phyloP scores from a whole-genome alignment of 2,797 vertebrate species.

The Acrossocheilus wenchowensis region DNA sequence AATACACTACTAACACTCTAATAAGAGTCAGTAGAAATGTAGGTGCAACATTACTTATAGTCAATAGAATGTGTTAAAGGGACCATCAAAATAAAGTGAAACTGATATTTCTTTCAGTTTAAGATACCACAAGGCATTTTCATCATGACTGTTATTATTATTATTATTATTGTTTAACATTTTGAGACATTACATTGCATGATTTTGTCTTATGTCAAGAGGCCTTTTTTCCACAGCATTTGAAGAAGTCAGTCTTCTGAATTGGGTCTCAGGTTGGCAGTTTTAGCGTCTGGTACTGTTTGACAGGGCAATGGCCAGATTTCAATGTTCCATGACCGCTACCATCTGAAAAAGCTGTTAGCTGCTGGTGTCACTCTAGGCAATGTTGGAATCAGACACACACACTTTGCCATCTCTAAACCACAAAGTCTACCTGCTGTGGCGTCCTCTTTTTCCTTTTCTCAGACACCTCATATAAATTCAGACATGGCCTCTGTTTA shows the following conservation, averaged over 20 bases:
- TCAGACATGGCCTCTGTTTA: slow-evolving; percentile 62
- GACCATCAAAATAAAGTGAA: no score
- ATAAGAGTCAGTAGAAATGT: no score
- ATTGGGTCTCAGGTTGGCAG: slow-evolving; percentile 28
- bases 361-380: slow-evolving; percentile 73
- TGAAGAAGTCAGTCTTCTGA: slow-evolving; percentile 37
- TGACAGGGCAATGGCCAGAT: slow-evolving; percentile 55
- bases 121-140: not conserved
- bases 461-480: slow-evolving; percentile 70
- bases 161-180: not conserved
- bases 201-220: not conserved
- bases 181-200: not conserved
- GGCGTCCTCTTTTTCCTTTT: slow-evolving; percentile 64
- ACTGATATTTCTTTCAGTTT: not conserved
- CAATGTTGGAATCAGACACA: slow-evolving; percentile 68
- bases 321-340: slow-evolving; percentile 70
- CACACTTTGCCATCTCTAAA: slow-evolving; percentile 66
- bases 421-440: slow-evolving; percentile 60
- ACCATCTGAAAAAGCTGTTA: slow-evolving; percentile 75
- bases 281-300: slow-evolving; percentile 8
- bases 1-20: no score
- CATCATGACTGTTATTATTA: not conserved
- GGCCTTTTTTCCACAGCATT: slow-evolving; percentile 10
- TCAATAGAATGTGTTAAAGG: no score
- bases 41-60: no score